Evolutionary conservation across 2,888 invertebrate genomes (phyloP), one percentile per base, ranked within the genome.

Genomic region (Yponomeuta evonymella): DNA sequence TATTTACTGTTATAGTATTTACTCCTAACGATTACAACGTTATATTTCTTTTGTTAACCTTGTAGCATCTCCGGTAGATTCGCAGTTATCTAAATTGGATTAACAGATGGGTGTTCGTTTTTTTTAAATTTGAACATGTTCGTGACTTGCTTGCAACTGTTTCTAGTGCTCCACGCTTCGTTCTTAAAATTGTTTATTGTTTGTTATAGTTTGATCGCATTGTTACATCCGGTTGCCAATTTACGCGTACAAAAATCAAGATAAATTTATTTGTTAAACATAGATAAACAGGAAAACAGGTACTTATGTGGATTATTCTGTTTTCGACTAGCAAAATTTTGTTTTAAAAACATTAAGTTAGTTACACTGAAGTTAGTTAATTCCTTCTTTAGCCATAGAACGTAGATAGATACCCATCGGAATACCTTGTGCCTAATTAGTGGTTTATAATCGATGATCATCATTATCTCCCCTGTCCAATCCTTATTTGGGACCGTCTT

Each of bases 1-100:
- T 67, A 36, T 67, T n/a, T 85, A 85, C 87, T 84, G 87, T 87
- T 87, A 86, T 79, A 75, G 75, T 74, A 80, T 79, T 79, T 64
- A 71, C 51, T 71, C 65, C 30, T 48, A 78, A 73, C 75, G 74
- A 76, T 77, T 75, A 72, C 77, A 77, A 81, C 81, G 76, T 78
- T 78, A 79, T 83, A 79, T 85, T 83, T 83, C 78, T 81, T 82
- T 69, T 69, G 69, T 58, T 51, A 48, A 23, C 33, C 51, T 43
- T 33, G 67, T 67, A 79, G 73, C 76, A 79, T 80, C 81, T 78
- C 72, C 72, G 75, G 79, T 80, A 79, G 78, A 79, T 79, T 77
- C 75, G 77, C 79, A 79, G 77, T 83, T 83, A 81, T 83, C 79
- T 81, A 78, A 82, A 83, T 82, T 85, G 79, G 79, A 82, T 82